Evolutionary conservation across 1,140 invertebrate species (phyloP).

Genomic region (Papilio xuthus): DNA sequence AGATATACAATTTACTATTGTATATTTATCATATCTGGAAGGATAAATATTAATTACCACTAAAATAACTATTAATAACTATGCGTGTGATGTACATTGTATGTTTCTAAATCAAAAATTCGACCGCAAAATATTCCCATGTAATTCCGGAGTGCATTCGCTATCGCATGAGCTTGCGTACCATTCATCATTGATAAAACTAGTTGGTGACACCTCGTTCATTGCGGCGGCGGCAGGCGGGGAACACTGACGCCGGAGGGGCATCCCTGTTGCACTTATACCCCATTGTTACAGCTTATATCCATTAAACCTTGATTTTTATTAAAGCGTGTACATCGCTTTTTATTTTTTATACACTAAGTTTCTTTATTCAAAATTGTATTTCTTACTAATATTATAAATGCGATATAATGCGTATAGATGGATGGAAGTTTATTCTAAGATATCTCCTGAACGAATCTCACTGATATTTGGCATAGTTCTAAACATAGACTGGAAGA

Average conservation of each 20-base stretch:
- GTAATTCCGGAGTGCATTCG: conserved; percentile 37
- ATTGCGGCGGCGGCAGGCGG: conserved; percentile 40
- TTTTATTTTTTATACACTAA: background rate
- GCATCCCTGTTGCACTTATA: conserved; percentile 35
- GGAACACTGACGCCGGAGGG: conserved; percentile 26
- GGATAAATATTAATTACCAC: background rate
- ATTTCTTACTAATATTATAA: too few species aligned
- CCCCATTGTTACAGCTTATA: conserved; percentile 34
- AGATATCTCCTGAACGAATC: too few species aligned
- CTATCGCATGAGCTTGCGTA: conserved; percentile 39
- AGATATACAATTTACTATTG: background rate
- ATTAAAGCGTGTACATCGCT: background rate
- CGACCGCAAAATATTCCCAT: conserved; percentile 33
- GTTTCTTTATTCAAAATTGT: background rate
- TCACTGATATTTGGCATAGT: too few species aligned
- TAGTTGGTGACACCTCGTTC: conserved; percentile 62
- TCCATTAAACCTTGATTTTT: conserved; percentile 25
- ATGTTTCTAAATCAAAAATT: conserved; percentile 9
- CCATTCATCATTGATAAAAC: conserved; percentile 70
- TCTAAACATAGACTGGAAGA: too few species aligned
- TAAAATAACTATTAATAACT: background rate
- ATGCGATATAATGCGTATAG: too few species aligned
- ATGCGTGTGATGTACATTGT: background rate
- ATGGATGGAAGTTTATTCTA: too few species aligned
- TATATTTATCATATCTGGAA: background rate